Evolutionary conservation across 2,888 invertebrate species (phyloP).

Genomic region (Schizaphis graminum): DNA sequence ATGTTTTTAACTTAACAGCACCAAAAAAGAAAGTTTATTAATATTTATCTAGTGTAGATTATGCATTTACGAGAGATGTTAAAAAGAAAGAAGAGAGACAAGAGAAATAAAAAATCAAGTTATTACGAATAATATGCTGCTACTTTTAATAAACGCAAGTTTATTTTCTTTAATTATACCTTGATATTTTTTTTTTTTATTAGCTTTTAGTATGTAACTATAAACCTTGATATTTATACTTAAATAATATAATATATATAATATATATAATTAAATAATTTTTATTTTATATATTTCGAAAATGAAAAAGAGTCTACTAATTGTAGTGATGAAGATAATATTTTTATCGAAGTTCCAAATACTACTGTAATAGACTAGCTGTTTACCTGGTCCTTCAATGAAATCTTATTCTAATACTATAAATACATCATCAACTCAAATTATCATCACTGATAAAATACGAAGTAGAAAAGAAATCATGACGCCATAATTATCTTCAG

Average conservation of each 20-base stretch:
- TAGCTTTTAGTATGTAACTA: too few relatives aligned
- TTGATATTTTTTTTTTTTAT: too few relatives aligned
- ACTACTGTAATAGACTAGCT: not conserved
- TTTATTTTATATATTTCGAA: not conserved
- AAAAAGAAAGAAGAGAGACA: not conserved
- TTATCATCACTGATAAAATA: not conserved
- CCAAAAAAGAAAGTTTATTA: not conserved
- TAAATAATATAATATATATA: too few relatives aligned
- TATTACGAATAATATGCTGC: constrained; percentile 32
- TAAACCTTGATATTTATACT: too few relatives aligned
- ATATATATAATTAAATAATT: too few relatives aligned
- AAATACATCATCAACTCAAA: not conserved
- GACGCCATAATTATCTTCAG: constrained; percentile 47
- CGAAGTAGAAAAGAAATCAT: constrained; percentile 13
- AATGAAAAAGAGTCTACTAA: constrained; percentile 1
- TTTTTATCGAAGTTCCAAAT: not conserved
- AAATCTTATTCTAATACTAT: constrained; percentile 2
- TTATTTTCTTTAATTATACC: not conserved
- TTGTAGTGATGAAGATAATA: constrained; percentile 4
- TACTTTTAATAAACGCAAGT: constrained; percentile 26
- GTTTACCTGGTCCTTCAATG: not conserved
- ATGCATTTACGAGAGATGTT: not conserved
- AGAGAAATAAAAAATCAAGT: constrained; percentile 26
- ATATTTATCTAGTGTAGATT: constrained; percentile 19
- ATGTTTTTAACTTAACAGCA: not conserved